Conservation (phyloP, 2,888 invertebrate species). For the Drosophila merina region DNA sequence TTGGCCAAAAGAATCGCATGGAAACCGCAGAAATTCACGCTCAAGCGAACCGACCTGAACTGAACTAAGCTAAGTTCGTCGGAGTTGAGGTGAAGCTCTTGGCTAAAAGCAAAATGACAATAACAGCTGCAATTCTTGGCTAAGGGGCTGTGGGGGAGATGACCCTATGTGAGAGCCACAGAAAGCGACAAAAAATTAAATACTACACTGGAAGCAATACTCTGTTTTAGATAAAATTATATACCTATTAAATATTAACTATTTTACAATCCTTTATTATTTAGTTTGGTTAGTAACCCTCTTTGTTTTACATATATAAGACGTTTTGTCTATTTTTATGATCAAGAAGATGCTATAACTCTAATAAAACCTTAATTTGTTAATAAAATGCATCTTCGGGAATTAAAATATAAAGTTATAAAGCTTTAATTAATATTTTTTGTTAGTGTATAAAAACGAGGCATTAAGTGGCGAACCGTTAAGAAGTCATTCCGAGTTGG, state of each 20-base stretch:
- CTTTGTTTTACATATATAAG: too few species aligned
- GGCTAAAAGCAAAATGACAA: slow-evolving; percentile 74
- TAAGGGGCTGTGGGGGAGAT: background rate
- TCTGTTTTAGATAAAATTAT: too few species aligned
- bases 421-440: background rate
- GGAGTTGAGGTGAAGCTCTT: slow-evolving; percentile 48
- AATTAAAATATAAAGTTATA: slow-evolving; percentile 6
- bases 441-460: slow-evolving; percentile 37
- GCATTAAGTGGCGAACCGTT: slow-evolving; percentile 77
- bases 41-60: slow-evolving; percentile 46
- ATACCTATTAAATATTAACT: too few species aligned
- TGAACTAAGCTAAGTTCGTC: slow-evolving; percentile 27
- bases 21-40: slow-evolving; percentile 54
- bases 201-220: slow-evolving; percentile 12
- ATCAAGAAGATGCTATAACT: too few species aligned
- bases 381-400: too few species aligned
- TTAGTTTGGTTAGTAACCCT: too few species aligned
- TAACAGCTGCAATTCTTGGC: slow-evolving; percentile 68
- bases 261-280: too few species aligned
- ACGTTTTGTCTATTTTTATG: too few species aligned
- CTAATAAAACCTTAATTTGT: too few species aligned
- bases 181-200: slow-evolving; percentile 33
- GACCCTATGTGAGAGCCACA: slow-evolving; percentile 25
- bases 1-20: slow-evolving; percentile 43
- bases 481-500: slow-evolving; percentile 71